Percentiles rank a stretch among this genome's conserved stretches.
Evolutionary conservation across 2,888 invertebrate genomes (phyloP).

Genomic region (Galerucella calmariensis): DNA sequence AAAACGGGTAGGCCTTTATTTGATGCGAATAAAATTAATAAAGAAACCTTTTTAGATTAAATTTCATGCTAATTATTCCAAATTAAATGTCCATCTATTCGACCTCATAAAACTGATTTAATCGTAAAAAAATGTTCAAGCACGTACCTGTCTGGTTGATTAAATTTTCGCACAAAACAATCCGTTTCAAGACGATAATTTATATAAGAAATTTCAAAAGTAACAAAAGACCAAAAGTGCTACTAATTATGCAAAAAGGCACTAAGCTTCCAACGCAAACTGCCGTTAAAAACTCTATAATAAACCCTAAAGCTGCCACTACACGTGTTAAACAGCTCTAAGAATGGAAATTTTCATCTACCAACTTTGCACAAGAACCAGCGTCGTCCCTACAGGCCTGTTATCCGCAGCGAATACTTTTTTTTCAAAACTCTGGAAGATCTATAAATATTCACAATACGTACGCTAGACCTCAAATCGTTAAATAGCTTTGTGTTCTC

Average conservation of each 20-base stretch:
- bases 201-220: slow-evolving; percentile 22
- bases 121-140: too few species aligned
- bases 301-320: slow-evolving; percentile 46
- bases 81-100: too few species aligned
- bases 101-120: too few species aligned
- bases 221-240: slow-evolving; percentile 30
- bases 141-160: background rate
- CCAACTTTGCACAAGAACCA: slow-evolving; percentile 37
- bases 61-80: too few species aligned
- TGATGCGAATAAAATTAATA: too few species aligned
- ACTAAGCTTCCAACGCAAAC: slow-evolving; percentile 27
- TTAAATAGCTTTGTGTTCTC: too few species aligned
- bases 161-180: background rate
- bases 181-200: background rate
- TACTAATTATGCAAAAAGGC: slow-evolving; percentile 44
- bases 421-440: too few species aligned
- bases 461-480: too few species aligned
- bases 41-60: too few species aligned
- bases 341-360: slow-evolving; percentile 42
- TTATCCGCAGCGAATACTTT: background rate
- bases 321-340: slow-evolving; percentile 48
- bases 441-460: too few species aligned
- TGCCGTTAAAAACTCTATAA: slow-evolving; percentile 35
- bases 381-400: slow-evolving; percentile 15
- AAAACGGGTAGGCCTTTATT: too few species aligned